phyloP scores from a whole-genome alignment of 2,888 invertebrate species.

The Odontomyia ornata region DNA sequence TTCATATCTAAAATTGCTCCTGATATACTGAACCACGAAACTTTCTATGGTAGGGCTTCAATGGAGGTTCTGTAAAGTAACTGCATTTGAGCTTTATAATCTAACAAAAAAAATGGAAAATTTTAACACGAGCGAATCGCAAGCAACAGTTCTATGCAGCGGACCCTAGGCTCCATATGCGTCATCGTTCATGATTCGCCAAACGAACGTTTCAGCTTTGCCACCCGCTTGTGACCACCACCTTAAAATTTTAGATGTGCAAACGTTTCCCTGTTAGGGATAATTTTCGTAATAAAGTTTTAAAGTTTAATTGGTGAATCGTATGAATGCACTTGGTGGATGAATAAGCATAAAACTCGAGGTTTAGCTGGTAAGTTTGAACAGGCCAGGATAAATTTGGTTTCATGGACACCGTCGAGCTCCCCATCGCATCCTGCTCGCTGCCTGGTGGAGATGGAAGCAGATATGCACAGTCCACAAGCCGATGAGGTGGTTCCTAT shows the following conservation, averaged over 20 bases:
- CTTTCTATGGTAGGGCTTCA: too few species aligned
- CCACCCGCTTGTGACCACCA: not conserved
- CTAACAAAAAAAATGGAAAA: not conserved
- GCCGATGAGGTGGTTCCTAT: not conserved
- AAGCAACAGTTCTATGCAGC: not conserved
- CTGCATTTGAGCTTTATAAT: not conserved
- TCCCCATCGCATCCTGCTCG: too few species aligned
- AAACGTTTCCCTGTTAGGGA: constrained; percentile 29
- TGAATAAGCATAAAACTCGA: constrained; percentile 34
- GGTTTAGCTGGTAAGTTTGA: constrained; percentile 1
- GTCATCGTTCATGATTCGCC: not conserved
- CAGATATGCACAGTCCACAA: not conserved
- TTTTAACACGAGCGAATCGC: not conserved
- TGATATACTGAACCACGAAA: too few species aligned
- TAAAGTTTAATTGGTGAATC: constrained; percentile 40
- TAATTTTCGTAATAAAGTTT: constrained; percentile 41
- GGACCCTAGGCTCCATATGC: not conserved
- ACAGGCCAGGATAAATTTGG: not conserved
- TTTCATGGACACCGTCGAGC: not conserved
- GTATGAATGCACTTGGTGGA: constrained; percentile 21
- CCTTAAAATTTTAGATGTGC: constrained; percentile 17
- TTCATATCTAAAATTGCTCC: too few species aligned
- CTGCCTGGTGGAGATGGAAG: not conserved
- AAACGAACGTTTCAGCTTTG: not conserved
- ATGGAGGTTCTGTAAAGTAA: not conserved